Conservation (phyloP, 1,140 invertebrate genomes). For the Hestina assimilis region DNA sequence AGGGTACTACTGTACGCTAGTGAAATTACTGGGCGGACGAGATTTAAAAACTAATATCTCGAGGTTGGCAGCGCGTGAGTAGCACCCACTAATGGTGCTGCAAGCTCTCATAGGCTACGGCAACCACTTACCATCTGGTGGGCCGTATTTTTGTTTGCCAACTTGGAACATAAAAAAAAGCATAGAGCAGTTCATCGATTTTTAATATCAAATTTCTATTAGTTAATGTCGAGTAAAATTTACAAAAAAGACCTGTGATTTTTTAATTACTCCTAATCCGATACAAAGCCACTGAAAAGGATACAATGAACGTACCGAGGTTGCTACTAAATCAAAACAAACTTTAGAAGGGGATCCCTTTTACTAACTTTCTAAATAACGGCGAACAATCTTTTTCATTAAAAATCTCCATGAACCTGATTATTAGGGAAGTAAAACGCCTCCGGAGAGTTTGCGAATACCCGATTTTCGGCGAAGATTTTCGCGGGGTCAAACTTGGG, state of each 20-base stretch:
- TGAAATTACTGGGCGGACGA: no score
- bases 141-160: no score
- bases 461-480: slow-evolving; percentile 61
- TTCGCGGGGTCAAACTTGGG: slow-evolving; percentile 72
- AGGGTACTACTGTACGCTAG: no score
- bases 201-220: background rate
- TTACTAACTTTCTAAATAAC: slow-evolving; percentile 73
- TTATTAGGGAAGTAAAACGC: slow-evolving; percentile 73
- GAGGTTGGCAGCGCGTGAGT: no score
- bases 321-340: slow-evolving; percentile 74
- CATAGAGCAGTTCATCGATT: no score
- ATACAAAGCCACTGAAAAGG: slow-evolving; percentile 65
- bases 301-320: slow-evolving; percentile 58
- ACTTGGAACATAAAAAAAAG: no score
- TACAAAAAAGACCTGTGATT: slow-evolving; percentile 7
- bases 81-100: no score
- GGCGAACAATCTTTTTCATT: slow-evolving; percentile 75
- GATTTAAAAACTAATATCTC: no score
- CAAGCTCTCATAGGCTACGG: no score
- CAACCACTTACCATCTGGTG: no score
- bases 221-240: background rate
- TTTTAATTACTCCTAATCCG: slow-evolving; percentile 67
- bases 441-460: slow-evolving; percentile 59
- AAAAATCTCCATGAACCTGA: slow-evolving; percentile 74
- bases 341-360: slow-evolving; percentile 68